phyloP scores from a whole-genome alignment of 92 coral and sea anemone species.

The Porites divaricata region DNA sequence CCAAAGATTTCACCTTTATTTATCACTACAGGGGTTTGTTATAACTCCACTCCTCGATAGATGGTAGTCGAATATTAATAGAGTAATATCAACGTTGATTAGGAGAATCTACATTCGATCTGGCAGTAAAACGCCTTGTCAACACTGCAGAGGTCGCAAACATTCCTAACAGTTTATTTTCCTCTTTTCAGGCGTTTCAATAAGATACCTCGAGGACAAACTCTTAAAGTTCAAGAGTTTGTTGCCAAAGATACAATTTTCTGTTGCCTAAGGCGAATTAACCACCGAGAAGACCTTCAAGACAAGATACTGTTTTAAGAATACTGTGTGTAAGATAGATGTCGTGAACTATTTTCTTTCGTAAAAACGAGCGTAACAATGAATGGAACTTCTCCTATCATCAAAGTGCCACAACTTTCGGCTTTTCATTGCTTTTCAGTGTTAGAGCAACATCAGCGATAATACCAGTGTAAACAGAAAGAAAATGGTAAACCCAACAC shows the following conservation, averaged over 20 bases:
- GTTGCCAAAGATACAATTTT: background rate
- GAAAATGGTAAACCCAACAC: conserved; percentile 4
- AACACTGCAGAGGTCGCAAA: background rate
- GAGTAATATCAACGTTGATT: background rate
- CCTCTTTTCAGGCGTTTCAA: too few species aligned
- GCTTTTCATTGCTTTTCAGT: background rate
- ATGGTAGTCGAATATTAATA: conserved; percentile 14
- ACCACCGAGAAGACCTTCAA: too few species aligned
- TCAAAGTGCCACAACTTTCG: background rate
- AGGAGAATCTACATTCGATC: conserved; percentile 31
- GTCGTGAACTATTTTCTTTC: background rate
- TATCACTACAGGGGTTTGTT: conserved; percentile 19
- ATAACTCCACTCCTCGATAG: conserved; percentile 14
- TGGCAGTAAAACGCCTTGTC: background rate
- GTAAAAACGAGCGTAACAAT: background rate
- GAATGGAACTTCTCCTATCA: background rate
- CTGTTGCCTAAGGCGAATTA: background rate
- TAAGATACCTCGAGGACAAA: background rate
- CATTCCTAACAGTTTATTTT: too few species aligned
- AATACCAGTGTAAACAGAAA: conserved; percentile 7
- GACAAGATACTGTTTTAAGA: background rate
- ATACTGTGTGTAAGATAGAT: background rate
- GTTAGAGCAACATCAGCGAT: conserved; percentile 1
- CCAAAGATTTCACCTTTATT: conserved; percentile 25
- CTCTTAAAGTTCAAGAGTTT: background rate